These are phyloP conservation scores for Eurystomus gularis DNA, from an alignment of 2,113 vertebrate genomes.

Conservation along the genomic window DNA sequence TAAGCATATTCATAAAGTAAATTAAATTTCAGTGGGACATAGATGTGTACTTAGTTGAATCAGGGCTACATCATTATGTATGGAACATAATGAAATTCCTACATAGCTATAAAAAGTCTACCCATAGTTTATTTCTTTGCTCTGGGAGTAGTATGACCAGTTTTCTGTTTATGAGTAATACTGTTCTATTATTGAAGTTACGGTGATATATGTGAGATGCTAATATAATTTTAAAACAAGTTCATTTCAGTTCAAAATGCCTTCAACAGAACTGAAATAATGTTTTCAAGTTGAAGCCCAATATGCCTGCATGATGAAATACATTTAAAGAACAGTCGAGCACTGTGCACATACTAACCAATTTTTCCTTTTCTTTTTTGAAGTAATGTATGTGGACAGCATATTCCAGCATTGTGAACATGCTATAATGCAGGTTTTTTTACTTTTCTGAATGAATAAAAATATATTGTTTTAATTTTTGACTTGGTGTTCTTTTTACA, in stretches of 20 bases:
- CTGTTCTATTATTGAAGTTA: not conserved
- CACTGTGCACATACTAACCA: not conserved
- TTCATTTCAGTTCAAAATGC: constrained; percentile 4
- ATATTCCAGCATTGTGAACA: not conserved
- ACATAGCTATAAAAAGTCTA: not conserved
- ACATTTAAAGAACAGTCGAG: not conserved
- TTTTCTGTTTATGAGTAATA: not conserved
- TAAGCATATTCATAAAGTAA: not conserved
- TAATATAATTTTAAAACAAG: not conserved
- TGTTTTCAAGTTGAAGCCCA: not conserved
- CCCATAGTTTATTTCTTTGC: not conserved
- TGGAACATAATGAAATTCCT: not conserved
- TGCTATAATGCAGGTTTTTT: not conserved
- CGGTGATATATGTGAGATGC: not conserved
- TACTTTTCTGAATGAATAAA: not conserved
- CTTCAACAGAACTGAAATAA: not conserved
- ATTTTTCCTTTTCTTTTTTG: not conserved
- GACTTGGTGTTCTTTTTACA: not conserved
- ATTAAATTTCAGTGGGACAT: not conserved
- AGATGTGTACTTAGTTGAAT: not conserved
- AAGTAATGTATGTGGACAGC: not conserved
- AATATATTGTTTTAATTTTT: not conserved
- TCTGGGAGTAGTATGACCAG: not conserved
- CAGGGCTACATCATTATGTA: not conserved
- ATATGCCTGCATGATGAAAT: not conserved